Evolutionary conservation across 2,888 invertebrate species (phyloP).

Genomic region (Rosalia funebris): DNA sequence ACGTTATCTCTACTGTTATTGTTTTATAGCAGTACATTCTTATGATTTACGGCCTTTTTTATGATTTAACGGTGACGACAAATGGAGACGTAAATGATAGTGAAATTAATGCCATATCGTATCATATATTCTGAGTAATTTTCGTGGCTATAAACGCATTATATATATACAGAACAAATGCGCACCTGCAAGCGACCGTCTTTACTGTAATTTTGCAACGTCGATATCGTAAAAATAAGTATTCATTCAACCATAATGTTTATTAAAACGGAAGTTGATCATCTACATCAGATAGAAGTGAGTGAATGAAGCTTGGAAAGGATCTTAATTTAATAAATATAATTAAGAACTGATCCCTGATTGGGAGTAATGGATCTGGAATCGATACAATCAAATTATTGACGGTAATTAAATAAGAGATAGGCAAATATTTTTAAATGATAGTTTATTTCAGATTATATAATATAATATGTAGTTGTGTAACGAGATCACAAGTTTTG

Average conservation of each 20-base stretch:
- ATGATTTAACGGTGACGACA: constrained; percentile 4
- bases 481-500: too few relatives aligned
- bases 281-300: constrained; percentile 7
- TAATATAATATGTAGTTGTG: too few relatives aligned
- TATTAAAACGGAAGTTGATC: constrained; percentile 17
- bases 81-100: neutral
- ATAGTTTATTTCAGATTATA: too few relatives aligned
- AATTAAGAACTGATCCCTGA: constrained; percentile 7
- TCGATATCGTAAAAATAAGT: constrained; percentile 16
- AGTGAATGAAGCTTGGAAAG: neutral
- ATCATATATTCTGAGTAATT: constrained; percentile 3
- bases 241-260: constrained; percentile 11
- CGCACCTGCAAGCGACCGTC: constrained; percentile 14
- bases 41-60: too few relatives aligned
- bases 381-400: neutral
- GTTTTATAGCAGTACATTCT: too few relatives aligned
- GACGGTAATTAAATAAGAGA: neutral
- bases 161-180: constrained; percentile 15
- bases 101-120: neutral
- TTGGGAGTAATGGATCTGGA: neutral
- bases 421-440: too few relatives aligned
- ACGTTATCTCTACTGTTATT: too few relatives aligned
- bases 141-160: constrained; percentile 3
- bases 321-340: neutral
- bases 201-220: constrained; percentile 3